Conservation (phyloP, 1,140 invertebrate species). For the Tetramorium simillimum region DNA sequence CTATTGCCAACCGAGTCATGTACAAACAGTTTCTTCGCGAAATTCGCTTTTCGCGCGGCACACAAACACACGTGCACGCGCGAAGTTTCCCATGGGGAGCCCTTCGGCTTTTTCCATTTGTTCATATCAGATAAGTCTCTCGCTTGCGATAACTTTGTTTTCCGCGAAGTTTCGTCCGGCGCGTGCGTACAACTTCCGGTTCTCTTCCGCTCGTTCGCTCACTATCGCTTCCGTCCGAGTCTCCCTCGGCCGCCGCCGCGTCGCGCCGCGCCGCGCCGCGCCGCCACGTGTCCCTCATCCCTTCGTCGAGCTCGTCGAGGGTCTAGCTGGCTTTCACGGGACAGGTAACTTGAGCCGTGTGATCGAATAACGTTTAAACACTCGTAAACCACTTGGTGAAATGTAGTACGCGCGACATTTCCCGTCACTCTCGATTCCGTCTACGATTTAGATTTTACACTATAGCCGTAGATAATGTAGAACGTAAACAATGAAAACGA, state of each 20-base stretch:
- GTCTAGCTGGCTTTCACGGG: background rate
- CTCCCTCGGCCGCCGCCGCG: background rate
- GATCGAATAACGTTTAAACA: constrained; percentile 6
- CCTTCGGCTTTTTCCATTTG: constrained; percentile 47
- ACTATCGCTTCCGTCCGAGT: constrained; percentile 19
- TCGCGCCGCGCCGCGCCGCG: no score
- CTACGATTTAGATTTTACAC: background rate
- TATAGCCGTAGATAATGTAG: background rate
- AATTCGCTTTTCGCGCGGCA: constrained; percentile 26
- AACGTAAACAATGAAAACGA: background rate
- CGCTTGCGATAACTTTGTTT: constrained; percentile 45
- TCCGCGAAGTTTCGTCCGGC: constrained; percentile 13
- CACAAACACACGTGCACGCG: constrained; percentile 11
- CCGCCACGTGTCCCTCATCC: background rate
- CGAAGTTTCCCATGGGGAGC: constrained; percentile 27
- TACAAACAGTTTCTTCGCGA: constrained; percentile 43
- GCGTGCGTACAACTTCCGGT: constrained; percentile 16
- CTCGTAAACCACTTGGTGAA: background rate
- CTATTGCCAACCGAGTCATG: constrained; percentile 34
- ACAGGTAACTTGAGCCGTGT: background rate
- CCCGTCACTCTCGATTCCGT: background rate
- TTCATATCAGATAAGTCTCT: constrained; percentile 55
- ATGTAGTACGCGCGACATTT: background rate
- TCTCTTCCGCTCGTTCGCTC: background rate
- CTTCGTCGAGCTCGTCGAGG: background rate